These are phyloP conservation scores for Himalopsyche anomala DNA, from an alignment of 2,888 invertebrate genomes.

Conservation along the genomic window DNA sequence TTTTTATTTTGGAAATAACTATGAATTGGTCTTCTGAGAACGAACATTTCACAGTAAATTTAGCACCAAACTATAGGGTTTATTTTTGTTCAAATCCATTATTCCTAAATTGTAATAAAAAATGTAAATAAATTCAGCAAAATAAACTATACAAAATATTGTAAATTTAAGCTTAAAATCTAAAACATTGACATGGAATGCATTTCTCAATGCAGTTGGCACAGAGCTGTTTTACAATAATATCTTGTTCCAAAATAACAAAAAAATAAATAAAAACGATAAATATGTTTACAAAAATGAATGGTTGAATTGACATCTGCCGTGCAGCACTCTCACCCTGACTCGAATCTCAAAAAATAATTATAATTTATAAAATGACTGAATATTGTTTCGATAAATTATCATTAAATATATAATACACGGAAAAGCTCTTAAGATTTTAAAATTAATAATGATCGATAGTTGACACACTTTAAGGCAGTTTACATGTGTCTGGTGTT, in stretches of 20 bases:
- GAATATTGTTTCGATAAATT: slow-evolving; percentile 44
- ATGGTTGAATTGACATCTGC: slow-evolving; percentile 37
- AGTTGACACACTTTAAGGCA: background rate
- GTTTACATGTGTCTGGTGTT: slow-evolving; percentile 97
- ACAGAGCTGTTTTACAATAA: slow-evolving; percentile 57
- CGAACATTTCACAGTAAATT: slow-evolving; percentile 58
- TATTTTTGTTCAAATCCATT: slow-evolving; percentile 48
- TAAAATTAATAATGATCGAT: slow-evolving; percentile 49
- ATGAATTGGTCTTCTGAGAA: slow-evolving; percentile 60
- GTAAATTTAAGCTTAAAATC: slow-evolving; percentile 60
- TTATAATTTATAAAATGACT: slow-evolving; percentile 42
- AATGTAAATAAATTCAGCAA: slow-evolving; percentile 54
- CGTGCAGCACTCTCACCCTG: slow-evolving; percentile 22
- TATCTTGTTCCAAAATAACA: slow-evolving; percentile 39
- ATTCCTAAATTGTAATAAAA: slow-evolving; percentile 52
- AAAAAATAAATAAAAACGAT: slow-evolving; percentile 32
- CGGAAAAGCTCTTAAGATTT: slow-evolving; percentile 46
- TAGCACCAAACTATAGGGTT: slow-evolving; percentile 63
- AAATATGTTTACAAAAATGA: slow-evolving; percentile 39
- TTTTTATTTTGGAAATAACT: slow-evolving; percentile 52
- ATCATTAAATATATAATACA: slow-evolving; percentile 44
- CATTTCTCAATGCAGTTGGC: slow-evolving; percentile 63
- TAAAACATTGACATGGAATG: slow-evolving; percentile 64
- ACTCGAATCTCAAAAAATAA: slow-evolving; percentile 21
- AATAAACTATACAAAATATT: slow-evolving; percentile 59